Evolutionary conservation across 2,797 vertebrate species (phyloP).

Genomic region (Myotis myotis): DNA sequence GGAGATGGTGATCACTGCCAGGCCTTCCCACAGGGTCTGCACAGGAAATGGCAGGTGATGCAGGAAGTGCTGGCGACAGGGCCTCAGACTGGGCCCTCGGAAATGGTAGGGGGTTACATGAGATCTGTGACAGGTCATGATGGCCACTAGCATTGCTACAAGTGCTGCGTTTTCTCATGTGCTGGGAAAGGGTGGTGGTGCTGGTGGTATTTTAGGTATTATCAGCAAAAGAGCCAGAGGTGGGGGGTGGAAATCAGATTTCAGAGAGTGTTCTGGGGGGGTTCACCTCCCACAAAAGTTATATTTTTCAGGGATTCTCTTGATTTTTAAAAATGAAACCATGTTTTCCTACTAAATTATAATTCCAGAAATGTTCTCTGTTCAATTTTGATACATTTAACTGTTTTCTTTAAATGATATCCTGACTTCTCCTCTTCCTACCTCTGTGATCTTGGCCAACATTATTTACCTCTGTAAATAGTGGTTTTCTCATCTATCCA

Average conservation of each 20-base stretch:
- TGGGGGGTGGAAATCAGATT: background rate
- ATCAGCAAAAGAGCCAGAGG: background rate
- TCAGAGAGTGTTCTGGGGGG: background rate
- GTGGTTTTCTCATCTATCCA: background rate
- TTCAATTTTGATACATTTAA: background rate
- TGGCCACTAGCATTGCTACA: background rate
- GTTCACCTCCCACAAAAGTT: background rate
- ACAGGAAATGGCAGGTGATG: background rate
- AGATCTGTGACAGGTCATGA: background rate
- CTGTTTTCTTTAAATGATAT: background rate
- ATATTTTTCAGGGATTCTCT: background rate
- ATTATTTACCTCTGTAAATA: background rate
- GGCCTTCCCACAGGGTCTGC: background rate
- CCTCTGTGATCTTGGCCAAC: background rate
- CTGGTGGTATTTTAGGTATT: background rate
- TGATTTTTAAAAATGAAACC: conserved; percentile 20
- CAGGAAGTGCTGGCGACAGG: background rate
- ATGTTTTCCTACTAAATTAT: background rate
- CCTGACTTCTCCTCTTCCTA: background rate
- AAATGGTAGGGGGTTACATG: background rate
- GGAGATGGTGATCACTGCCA: background rate
- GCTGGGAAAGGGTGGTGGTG: background rate
- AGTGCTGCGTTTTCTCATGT: background rate
- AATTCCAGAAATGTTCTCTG: background rate
- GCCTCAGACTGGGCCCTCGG: background rate